These are phyloP conservation scores for Gulo gulo DNA, from an alignment of 2,113 vertebrate genomes.

Conservation along the genomic window DNA sequence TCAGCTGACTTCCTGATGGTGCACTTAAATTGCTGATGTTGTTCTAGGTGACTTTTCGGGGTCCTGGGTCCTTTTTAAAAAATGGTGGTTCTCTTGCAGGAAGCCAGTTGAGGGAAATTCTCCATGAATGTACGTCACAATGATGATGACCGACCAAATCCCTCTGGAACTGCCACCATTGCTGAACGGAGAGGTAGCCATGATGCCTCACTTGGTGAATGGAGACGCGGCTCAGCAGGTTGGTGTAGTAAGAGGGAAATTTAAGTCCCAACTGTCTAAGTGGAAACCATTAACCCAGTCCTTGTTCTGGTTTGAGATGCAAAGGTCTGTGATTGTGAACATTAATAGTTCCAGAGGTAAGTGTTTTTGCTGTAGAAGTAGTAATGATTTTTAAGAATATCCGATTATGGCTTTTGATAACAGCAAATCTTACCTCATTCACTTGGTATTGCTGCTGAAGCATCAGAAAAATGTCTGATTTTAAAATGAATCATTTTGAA, in stretches of 20 bases:
- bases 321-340: background rate
- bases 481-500: conserved; percentile 35
- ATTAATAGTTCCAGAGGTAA: background rate
- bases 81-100: conserved; percentile 83
- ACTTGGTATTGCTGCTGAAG: conserved; percentile 16
- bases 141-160: conserved; percentile 99
- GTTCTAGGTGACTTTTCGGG: background rate
- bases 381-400: background rate
- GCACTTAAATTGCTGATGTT: background rate
- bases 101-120: conserved; percentile 91
- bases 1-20: background rate
- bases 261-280: background rate
- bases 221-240: conserved; percentile 98
- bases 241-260: conserved; percentile 44
- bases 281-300: background rate
- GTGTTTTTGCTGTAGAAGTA: background rate
- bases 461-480: background rate
- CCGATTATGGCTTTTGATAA: background rate
- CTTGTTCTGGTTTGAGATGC: background rate
- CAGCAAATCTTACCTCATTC: background rate
- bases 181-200: conserved; percentile 96
- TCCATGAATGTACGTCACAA: conserved; percentile 99
- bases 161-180: conserved; percentile 97
- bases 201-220: conserved; percentile 97
- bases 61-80: background rate